Percentiles rank a stretch among this genome's conserved stretches.
phyloP scores from a whole-genome alignment of 2,888 invertebrate genomes.

The Philereme transversata region DNA sequence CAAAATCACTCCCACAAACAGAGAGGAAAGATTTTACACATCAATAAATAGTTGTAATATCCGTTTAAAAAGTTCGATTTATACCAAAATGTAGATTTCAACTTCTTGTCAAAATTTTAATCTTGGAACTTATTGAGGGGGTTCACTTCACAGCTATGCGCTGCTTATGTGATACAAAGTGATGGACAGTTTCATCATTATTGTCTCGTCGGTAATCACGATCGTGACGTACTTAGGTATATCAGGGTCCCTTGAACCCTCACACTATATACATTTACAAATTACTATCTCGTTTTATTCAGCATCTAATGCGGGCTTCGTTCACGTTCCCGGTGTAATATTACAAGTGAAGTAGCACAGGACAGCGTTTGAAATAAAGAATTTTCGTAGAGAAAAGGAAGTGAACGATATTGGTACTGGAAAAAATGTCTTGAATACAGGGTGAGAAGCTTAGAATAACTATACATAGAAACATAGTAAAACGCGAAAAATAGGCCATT shows the following conservation, averaged over 20 bases:
- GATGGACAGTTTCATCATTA: constrained; percentile 4
- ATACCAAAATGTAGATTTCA: no score
- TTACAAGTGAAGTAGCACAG: constrained; percentile 9
- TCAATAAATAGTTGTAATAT: no score
- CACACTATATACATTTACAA: constrained; percentile 1
- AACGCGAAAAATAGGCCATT: no score
- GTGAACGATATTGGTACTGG: constrained; percentile 16
- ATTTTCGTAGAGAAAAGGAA: constrained; percentile 7
- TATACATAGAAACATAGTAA: no score
- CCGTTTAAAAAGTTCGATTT: no score
- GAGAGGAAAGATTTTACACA: no score
- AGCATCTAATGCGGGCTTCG: constrained; percentile 28
- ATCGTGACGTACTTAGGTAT: constrained; percentile 43
- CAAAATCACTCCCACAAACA: no score
- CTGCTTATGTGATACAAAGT: background rate
- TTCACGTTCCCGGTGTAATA: background rate
- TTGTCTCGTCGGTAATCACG: constrained; percentile 42
- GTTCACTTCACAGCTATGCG: no score
- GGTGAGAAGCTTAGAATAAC: constrained; percentile 67
- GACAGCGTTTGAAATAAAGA: background rate
- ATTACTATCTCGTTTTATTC: background rate
- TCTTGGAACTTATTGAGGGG: no score
- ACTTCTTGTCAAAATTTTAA: no score
- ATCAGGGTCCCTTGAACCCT: constrained; percentile 39
- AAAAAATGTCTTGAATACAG: constrained; percentile 60